A percentile compares a stretch with the other conserved stretches of the same genome.
phyloP scores from a whole-genome alignment of 1,140 invertebrate genomes.

The Carposina sasakii region DNA sequence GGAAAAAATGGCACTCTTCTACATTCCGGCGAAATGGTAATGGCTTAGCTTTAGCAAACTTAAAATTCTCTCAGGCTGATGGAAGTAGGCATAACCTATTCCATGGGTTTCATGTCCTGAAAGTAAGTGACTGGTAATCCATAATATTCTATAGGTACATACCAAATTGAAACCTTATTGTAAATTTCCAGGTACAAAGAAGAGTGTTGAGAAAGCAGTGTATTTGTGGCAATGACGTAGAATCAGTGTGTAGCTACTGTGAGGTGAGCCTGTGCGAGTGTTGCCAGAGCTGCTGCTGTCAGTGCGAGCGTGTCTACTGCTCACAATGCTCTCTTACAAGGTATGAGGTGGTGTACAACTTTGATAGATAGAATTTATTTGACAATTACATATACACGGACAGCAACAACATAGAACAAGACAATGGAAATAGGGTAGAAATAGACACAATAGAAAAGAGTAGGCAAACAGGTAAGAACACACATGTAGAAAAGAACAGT shows the following conservation, averaged over 20 bases:
- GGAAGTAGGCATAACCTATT: background rate
- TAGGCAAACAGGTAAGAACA: too few species aligned
- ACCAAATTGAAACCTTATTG: too few species aligned
- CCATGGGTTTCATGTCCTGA: too few species aligned
- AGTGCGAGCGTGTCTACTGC: constrained; percentile 34
- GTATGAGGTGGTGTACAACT: too few species aligned
- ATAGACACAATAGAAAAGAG: too few species aligned
- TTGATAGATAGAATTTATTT: too few species aligned
- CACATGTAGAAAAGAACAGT: too few species aligned
- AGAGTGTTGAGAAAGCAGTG: constrained; percentile 17
- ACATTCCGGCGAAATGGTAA: constrained; percentile 34
- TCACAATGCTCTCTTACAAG: constrained; percentile 34
- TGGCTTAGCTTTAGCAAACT: background rate
- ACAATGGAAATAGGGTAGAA: too few species aligned
- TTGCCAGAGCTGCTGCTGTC: constrained; percentile 33
- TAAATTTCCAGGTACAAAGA: background rate
- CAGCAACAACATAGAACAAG: too few species aligned
- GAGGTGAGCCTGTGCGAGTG: constrained; percentile 33
- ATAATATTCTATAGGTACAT: too few species aligned
- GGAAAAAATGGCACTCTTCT: constrained; percentile 42
- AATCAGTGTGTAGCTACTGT: constrained; percentile 42
- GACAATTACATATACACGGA: too few species aligned
- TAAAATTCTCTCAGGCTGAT: background rate
- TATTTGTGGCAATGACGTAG: constrained; percentile 25
- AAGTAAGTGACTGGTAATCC: too few species aligned